These are phyloP conservation scores for Oenanthe oenanthe DNA, from an alignment of 2,113 vertebrate genomes.

Conservation along the genomic window DNA sequence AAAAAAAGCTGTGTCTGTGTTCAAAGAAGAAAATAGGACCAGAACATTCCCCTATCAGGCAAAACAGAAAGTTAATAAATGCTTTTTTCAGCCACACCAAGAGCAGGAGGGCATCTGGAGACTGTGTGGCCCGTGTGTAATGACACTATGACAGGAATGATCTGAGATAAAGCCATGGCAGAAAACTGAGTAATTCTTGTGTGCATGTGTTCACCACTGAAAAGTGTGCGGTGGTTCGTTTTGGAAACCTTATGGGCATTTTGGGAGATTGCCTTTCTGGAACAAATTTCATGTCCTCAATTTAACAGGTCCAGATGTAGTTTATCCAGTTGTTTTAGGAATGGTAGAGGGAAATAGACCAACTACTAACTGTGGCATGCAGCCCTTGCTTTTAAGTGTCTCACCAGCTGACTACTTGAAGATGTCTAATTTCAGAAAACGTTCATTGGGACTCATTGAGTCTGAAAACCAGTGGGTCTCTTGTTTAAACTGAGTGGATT, in stretches of 20 bases:
- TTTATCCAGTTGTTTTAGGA: background rate
- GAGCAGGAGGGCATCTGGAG: background rate
- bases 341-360: background rate
- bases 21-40: background rate
- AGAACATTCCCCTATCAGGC: background rate
- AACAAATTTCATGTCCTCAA: background rate
- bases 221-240: background rate
- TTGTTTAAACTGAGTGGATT: background rate
- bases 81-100: background rate
- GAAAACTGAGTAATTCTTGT: background rate
- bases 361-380: background rate
- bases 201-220: background rate
- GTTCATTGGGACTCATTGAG: background rate
- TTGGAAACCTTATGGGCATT: background rate
- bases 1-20: background rate
- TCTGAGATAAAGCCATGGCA: background rate
- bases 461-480: background rate
- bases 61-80: background rate
- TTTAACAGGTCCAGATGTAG: background rate
- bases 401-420: background rate
- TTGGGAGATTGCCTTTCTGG: background rate
- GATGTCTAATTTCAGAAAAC: background rate
- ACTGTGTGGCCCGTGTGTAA: background rate
- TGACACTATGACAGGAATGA: fast-evolving
- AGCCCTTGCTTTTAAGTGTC: background rate